Conservation (phyloP, 2,113 vertebrate species). For the Engystomops pustulosus region DNA sequence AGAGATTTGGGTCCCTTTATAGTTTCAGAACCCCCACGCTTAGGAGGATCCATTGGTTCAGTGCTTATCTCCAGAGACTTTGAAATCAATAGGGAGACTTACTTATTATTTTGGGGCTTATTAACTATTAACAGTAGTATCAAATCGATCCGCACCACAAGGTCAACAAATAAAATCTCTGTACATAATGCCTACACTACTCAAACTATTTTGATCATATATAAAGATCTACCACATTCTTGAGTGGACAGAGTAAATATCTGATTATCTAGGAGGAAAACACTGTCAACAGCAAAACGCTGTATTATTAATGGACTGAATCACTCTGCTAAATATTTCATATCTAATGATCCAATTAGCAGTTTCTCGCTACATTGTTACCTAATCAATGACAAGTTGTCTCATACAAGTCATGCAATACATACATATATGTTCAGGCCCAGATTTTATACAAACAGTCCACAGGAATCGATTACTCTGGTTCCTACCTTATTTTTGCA, state of each 20-base stretch:
- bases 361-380: conserved; percentile 14
- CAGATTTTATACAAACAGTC: neutral
- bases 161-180: neutral
- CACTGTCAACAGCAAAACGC: neutral
- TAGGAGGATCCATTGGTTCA: neutral
- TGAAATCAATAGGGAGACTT: too few relatives aligned
- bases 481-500: conserved; percentile 63
- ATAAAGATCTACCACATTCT: neutral
- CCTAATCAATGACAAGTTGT: conserved; percentile 35
- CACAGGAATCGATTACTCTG: conserved; percentile 2
- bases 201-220: neutral
- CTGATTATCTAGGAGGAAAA: neutral
- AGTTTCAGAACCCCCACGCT: neutral
- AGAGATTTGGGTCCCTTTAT: neutral
- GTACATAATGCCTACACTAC: too few relatives aligned
- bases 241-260: neutral
- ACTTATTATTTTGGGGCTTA: too few relatives aligned
- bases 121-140: too few relatives aligned
- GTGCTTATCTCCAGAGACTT: too few relatives aligned
- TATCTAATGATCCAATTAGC: conserved; percentile 48
- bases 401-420: neutral
- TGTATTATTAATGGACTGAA: conserved; percentile 10
- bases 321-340: conserved; percentile 21
- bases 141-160: too few relatives aligned
- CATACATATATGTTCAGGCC: neutral